A percentile compares a stretch with the other conserved stretches of the same genome.
These are phyloP conservation scores for Rhinogobius similis DNA, from an alignment of 2,113 vertebrate genomes.

Conservation along the genomic window DNA sequence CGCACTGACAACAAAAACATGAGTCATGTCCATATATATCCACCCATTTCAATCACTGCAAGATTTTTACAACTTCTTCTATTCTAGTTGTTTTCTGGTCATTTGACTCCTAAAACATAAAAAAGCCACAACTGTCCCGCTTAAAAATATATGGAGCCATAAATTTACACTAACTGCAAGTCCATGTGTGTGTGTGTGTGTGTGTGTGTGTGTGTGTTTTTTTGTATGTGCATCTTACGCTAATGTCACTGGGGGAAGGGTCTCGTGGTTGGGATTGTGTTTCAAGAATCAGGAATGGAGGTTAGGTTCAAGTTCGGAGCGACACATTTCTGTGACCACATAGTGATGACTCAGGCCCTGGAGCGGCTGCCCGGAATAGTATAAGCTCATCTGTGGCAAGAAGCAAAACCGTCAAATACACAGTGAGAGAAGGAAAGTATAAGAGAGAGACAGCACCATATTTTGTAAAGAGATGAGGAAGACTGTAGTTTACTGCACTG, in stretches of 20 bases:
- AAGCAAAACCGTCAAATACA: constrained; percentile 5
- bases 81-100: not conserved
- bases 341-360: constrained; percentile 64
- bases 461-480: constrained; percentile 44
- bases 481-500: constrained; percentile 33
- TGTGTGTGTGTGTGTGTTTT: constrained; percentile 4
- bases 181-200: not conserved
- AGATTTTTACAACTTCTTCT: constrained; percentile 34
- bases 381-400: constrained; percentile 51
- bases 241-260: not conserved
- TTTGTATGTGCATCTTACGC: not conserved
- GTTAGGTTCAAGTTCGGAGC: constrained; percentile 44
- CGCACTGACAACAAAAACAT: constrained; percentile 36
- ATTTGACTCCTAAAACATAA: not conserved
- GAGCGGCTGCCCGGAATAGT: constrained; percentile 64
- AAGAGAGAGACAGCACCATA: constrained; percentile 37
- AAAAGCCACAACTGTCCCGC: not conserved
- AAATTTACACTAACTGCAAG: not conserved
- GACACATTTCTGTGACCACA: constrained; percentile 60
- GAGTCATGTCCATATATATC: constrained; percentile 20
- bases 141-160: not conserved
- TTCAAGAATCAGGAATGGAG: constrained; percentile 51
- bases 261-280: constrained; percentile 19
- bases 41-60: constrained; percentile 30
- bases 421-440: not conserved